A percentile compares a stretch with the other conserved stretches of the same genome.
phyloP scores from a whole-genome alignment of 1,140 invertebrate genomes.

The Eurosta solidaginis region DNA sequence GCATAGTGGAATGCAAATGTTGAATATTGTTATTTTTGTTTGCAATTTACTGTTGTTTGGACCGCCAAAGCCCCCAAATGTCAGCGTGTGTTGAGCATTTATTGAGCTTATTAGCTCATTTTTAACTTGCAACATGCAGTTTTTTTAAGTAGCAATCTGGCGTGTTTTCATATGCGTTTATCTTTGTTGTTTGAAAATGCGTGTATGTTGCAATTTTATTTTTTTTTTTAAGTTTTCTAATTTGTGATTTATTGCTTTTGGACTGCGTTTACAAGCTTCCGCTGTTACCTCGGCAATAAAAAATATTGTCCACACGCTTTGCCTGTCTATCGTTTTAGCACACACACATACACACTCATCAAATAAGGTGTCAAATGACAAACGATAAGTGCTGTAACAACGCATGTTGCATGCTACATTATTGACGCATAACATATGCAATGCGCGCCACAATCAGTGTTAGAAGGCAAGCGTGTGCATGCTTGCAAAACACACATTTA shows the following conservation, averaged over 20 bases:
- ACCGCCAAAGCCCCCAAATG: slow-evolving; percentile 28
- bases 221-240: background rate
- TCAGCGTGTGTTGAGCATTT: slow-evolving; percentile 57
- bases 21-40: background rate
- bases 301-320: background rate
- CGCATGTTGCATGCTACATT: background rate
- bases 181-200: background rate
- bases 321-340: background rate
- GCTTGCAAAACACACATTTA: background rate
- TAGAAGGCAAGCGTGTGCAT: background rate
- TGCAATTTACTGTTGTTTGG: background rate
- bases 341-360: too few species aligned
- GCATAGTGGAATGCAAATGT: background rate
- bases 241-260: background rate
- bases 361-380: slow-evolving; percentile 59
- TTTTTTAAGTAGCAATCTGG: background rate
- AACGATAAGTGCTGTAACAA: slow-evolving; percentile 34
- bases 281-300: background rate
- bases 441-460: background rate
- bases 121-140: slow-evolving; percentile 34
- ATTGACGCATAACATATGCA: background rate
- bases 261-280: background rate
- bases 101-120: slow-evolving; percentile 55
- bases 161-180: background rate
- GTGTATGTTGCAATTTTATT: background rate